A percentile compares a stretch with the other conserved stretches of the same genome.
These are phyloP conservation scores for Corapipo altera DNA, from an alignment of 2,113 vertebrate genomes.

Conservation along the genomic window DNA sequence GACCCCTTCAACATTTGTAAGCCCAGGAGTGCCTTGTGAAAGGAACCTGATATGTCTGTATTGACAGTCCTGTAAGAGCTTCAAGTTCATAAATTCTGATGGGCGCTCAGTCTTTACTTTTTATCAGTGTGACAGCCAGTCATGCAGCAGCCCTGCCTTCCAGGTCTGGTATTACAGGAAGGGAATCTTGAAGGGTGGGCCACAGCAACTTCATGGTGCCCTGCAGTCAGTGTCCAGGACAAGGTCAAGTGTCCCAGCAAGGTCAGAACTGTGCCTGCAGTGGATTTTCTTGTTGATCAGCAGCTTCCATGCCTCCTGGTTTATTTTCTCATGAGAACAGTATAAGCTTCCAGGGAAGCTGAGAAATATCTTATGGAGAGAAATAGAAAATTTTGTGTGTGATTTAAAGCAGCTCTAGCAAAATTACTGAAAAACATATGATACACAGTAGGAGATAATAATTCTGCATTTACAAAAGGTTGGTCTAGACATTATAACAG, in stretches of 20 bases:
- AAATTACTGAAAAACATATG: not conserved
- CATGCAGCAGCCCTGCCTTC: not conserved
- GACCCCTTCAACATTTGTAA: not conserved
- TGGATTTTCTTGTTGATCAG: not conserved
- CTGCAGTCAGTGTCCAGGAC: not conserved
- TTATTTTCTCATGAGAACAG: not conserved
- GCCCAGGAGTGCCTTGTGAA: not conserved
- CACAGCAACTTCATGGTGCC: not conserved
- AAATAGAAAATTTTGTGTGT: not conserved
- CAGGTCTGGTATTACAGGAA: not conserved
- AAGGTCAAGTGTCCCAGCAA: not conserved
- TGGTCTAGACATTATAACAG: not conserved
- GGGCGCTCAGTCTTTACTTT: not conserved
- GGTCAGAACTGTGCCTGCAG: not conserved
- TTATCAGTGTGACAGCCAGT: no score
- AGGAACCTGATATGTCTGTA: not conserved
- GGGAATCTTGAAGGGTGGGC: accelerated
- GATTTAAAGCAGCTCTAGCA: not conserved
- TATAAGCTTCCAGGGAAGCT: not conserved
- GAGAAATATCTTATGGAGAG: not conserved
- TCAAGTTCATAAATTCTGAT: not conserved
- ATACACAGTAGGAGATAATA: not conserved
- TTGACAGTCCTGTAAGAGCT: not conserved
- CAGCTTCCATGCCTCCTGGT: not conserved
- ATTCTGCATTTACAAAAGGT: not conserved